phyloP scores from a whole-genome alignment of 2,888 invertebrate genomes.

The Protodeltote pygarga region DNA sequence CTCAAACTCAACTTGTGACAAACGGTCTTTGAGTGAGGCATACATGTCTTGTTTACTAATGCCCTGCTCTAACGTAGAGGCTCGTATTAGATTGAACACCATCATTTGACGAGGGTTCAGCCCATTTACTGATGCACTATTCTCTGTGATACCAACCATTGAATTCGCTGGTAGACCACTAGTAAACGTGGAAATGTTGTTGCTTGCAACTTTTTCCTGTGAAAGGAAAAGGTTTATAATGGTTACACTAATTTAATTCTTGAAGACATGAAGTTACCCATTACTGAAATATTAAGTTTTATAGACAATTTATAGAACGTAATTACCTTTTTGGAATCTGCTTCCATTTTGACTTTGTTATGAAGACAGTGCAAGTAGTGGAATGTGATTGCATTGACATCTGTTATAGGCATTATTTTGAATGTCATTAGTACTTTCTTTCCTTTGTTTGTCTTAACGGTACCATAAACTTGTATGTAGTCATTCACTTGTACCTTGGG shows the following conservation, averaged over 20 bases:
- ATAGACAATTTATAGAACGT: neutral
- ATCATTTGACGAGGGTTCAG: slow-evolving; percentile 81
- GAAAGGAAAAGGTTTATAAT: slow-evolving; percentile 35
- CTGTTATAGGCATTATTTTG: slow-evolving; percentile 79
- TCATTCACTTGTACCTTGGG: slow-evolving; percentile 83
- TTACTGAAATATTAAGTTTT: no score
- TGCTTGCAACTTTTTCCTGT: slow-evolving; percentile 70
- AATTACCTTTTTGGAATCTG: slow-evolving; percentile 79
- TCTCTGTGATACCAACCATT: slow-evolving; percentile 74
- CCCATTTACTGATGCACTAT: slow-evolving; percentile 71
- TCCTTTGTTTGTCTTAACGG: slow-evolving; percentile 82
- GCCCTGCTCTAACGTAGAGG: slow-evolving; percentile 79
- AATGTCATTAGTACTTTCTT: slow-evolving; percentile 83
- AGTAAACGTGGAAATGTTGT: slow-evolving; percentile 61
- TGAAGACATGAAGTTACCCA: no score
- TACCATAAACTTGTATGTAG: slow-evolving; percentile 81
- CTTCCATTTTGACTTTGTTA: slow-evolving; percentile 83
- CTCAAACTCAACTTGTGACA: slow-evolving; percentile 82
- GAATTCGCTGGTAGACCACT: slow-evolving; percentile 77
- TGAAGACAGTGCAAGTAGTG: slow-evolving; percentile 83
- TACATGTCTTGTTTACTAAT: slow-evolving; percentile 84
- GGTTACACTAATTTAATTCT: no score
- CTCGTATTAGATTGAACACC: slow-evolving; percentile 80
- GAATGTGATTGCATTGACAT: slow-evolving; percentile 83
- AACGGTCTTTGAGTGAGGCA: slow-evolving; percentile 73